Percentiles rank a stretch among this genome's conserved stretches.
Evolutionary conservation across 2,113 vertebrate genomes (phyloP).

Genomic region (Spea multiplicata): DNA sequence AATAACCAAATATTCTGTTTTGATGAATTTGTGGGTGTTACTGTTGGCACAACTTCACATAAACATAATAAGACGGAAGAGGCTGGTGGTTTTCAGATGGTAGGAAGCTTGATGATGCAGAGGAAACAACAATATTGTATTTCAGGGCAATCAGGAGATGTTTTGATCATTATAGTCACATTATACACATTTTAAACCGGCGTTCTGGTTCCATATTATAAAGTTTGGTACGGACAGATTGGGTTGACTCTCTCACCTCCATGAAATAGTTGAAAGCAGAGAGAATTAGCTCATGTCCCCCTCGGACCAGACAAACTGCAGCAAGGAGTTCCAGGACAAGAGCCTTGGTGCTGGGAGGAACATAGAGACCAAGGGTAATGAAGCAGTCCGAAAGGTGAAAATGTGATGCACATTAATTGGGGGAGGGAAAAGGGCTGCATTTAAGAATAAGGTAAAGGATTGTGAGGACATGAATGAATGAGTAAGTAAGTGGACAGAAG

Average conservation of each 20-base stretch:
- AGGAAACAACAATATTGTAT: too few relatives aligned
- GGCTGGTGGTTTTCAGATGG: too few relatives aligned
- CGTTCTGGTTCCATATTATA: too few relatives aligned
- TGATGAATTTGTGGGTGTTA: too few relatives aligned
- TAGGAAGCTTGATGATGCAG: too few relatives aligned
- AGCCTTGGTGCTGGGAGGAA: slow-evolving; percentile 10
- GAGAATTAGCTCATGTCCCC: slow-evolving; percentile 78
- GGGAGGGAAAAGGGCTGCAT: background rate
- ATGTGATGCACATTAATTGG: background rate
- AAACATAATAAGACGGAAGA: too few relatives aligned
- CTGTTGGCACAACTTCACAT: too few relatives aligned
- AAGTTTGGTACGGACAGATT: background rate
- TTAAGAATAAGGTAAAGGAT: background rate
- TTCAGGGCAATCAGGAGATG: too few relatives aligned
- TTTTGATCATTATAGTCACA: too few relatives aligned
- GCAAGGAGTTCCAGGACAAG: slow-evolving; percentile 39
- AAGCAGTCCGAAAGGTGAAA: background rate
- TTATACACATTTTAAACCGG: too few relatives aligned
- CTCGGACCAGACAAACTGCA: slow-evolving; percentile 63
- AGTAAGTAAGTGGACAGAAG: background rate
- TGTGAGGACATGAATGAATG: background rate
- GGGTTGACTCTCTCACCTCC: slow-evolving; percentile 59
- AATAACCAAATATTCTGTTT: too few relatives aligned
- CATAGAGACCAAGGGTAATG: background rate
- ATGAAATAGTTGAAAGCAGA: slow-evolving; percentile 72